Base-by-base conservation (phyloP, 2,888 invertebrate genomes). In the Aleiodes alternator region DNA sequence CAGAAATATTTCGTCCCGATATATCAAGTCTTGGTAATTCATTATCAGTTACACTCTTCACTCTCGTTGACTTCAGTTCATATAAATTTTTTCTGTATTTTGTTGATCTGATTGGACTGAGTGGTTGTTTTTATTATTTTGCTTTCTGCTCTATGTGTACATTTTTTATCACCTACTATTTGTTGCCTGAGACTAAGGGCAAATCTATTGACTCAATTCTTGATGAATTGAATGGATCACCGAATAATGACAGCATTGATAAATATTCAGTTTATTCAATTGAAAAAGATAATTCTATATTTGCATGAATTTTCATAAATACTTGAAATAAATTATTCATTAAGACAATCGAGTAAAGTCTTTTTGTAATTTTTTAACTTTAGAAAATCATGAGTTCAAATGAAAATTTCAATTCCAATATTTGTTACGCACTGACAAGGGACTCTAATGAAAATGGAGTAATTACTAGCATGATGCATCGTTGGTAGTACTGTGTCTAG, bases 1-100 rank as follows among this genome's bases (percentile, higher is more conserved):
- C 91, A 0, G 92, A 92, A 80, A 90, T 92, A 76, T 92, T 92
- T 77, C 82, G 80, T 4, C 72, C 85, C 1, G 87, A 88, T 6
- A 64, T 88, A 0, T 56, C 84, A 4, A 81, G 84, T 5, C 38
- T 86, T 29, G 86, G 84, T 1, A 82, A 80, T 43, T 84, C 84
- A 0, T 38, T 61, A 38, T 43, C 43, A 11, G 51, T 86, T 1
- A 81, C 83, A 0, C 75, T 85, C 31, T 23, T 80, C 0, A 74
- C 80, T 66, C 89, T 88, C 1, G 74, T 0, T 66, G 81, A 23
- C 88, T 89, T 50, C 86, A 0, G 79, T 87, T 0, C 80, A 84
- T 0, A 88, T 0, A 88, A 88, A 72, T 79, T 84, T 34, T 90
- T 89, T 64, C 78, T 82, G 3, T 76, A 75, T 0, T 3, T 86